Base-by-base conservation (phyloP, 2,113 vertebrate species). In the Catharus fuscescens region DNA sequence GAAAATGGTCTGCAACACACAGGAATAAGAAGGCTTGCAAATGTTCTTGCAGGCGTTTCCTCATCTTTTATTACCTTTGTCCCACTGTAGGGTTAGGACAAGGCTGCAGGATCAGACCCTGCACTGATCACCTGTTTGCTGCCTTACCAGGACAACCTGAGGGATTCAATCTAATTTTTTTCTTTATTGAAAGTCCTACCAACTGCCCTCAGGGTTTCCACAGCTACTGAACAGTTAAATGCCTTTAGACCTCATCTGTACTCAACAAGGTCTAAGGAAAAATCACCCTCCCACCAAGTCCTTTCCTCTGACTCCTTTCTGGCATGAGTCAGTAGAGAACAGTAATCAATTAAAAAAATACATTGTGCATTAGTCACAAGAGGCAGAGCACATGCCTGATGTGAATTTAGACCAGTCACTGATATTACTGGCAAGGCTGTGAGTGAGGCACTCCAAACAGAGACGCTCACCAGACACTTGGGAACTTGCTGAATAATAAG, bases 401-500 rank as follows among this genome's bases (percentile, higher is more conserved):
- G 52, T 71, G 94, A 93, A 92, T 92, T 93, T 34, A 92, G 67
- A 67, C 18, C 62, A 52, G 69, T 65, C 69, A 71, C 21, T 69
- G 38, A 19, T 81, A 53, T 74, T 82, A 57, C 56, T 79, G 85
- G 91, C 85, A 71, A 62, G 62, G 62, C 47, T 87, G 48, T 7
- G 40, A 90, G 50, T 13, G 21, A 93, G 12, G 25, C 40, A 50
- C 85, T 93, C 90, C 92, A 62, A 80, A 78, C 42, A 70, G 73
- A 84, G 57, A 70, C 1, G 3, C 74, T 87, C 72, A 81, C 10
- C 82, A 88, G 91, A 94, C 48, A 69, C 57, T 83, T 47, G 73
- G 94, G 86, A 88, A 92, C 86, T 72, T 86, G 78, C 61, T 87
- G 77, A 93, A 92, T 87, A 95, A 91, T 26, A 96, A 83, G 84